Conservation (phyloP, 2,888 invertebrate genomes). For the Agrotis ipsilon region DNA sequence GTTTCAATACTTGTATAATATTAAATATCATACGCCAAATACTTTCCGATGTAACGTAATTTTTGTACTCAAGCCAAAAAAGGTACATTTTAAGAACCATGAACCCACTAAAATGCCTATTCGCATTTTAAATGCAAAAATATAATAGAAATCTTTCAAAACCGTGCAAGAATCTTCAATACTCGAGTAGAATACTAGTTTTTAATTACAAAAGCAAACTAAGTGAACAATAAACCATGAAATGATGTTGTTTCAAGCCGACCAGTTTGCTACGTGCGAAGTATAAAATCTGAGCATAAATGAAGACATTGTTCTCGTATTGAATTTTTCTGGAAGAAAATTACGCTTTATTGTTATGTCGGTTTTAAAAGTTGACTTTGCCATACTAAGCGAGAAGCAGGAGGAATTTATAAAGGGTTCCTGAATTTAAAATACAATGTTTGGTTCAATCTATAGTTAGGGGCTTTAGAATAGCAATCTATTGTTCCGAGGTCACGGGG, state of each 20-base stretch:
- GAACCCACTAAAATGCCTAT: conserved; percentile 17
- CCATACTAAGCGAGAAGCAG: conserved; percentile 2
- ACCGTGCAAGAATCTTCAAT: conserved; percentile 28
- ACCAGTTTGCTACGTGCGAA: conserved; percentile 65
- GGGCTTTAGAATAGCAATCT: too few species aligned
- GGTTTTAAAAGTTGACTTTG: background rate
- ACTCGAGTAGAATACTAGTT: conserved; percentile 48
- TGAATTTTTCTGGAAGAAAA: conserved; percentile 41
- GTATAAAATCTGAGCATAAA: conserved; percentile 57
- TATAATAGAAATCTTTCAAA: conserved; percentile 49
- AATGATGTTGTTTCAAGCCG: conserved; percentile 63
- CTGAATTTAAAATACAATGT: background rate
- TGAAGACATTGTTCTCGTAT: conserved; percentile 54
- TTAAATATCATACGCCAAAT: background rate
- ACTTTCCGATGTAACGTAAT: background rate
- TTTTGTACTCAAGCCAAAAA: background rate
- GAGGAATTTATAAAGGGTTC: background rate
- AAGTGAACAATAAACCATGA: conserved; percentile 66
- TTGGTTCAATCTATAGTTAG: too few species aligned
- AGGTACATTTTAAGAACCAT: background rate
- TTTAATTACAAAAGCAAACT: conserved; percentile 63
- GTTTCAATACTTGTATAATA: too few species aligned
- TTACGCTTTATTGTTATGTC: conserved; percentile 40
- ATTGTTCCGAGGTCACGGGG: too few species aligned
- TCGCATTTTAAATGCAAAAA: conserved; percentile 35